Conservation (phyloP, 2,113 vertebrate species). For the Neolamprologus variostigma region DNA sequence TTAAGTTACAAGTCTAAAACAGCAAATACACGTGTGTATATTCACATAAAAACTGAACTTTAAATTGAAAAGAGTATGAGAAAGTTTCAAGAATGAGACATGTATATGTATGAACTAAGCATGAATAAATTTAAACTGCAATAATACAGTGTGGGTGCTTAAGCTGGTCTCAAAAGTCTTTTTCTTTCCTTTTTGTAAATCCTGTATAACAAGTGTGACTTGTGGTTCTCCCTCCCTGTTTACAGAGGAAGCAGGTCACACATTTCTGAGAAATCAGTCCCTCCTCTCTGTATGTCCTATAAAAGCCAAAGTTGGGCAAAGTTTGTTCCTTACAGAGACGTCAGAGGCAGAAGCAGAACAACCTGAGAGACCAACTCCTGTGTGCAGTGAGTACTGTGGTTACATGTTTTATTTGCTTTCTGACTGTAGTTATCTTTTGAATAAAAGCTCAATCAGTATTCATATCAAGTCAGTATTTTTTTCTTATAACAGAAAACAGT, state of each 20-base stretch:
- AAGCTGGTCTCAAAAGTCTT: neutral
- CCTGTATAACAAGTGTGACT: neutral
- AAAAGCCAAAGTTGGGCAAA: neutral
- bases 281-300: neutral
- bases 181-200: neutral
- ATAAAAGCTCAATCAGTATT: neutral
- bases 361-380: neutral
- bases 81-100: neutral
- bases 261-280: neutral
- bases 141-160: accelerated
- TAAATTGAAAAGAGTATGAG: neutral
- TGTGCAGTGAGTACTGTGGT: neutral
- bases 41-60: neutral
- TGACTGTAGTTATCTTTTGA: neutral
- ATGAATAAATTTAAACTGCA: neutral
- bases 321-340: neutral
- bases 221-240: neutral
- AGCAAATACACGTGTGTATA: accelerated
- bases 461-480: neutral
- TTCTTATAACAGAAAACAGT: neutral
- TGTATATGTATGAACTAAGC: neutral
- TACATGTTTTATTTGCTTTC: neutral
- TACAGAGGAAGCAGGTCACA: neutral
- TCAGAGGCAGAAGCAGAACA: neutral
- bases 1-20: neutral